Evolutionary conservation across 1,140 invertebrate genomes (phyloP), one percentile per base, ranked within the genome.

Genomic region (Drosophila athabasca): DNA sequence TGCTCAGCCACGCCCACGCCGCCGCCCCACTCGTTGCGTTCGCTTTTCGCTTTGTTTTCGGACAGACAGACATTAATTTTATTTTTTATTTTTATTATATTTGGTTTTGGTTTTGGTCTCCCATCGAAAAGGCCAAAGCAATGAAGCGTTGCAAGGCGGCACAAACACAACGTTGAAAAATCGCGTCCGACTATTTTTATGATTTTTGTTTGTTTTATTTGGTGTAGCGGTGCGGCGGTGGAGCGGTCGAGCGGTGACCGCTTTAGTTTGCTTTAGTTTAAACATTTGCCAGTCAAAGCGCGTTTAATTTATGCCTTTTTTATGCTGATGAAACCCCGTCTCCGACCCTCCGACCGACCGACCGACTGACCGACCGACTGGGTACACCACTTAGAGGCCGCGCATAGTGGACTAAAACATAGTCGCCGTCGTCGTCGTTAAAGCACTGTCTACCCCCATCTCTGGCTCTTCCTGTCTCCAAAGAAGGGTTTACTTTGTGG

Each of bases 91-190:
- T 75, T 82, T 82, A 69, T 78, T 75, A 64, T 66, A 66, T 84
- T 83, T 80, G 48, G 64, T 59, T 69, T 69, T 13, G 35, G 60
- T 71, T 62, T 61, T 61, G 54, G 17, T 48, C 35, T 13, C 35
- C 35, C 35, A 39, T 39, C 35, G 35, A 13, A 39, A 39, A 39
- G 60, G 35, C 57, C 35, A 39, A 22, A 31, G 80, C 81, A 84
- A 84, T 84, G 81, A 84, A 84, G 81, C 81, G 81, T 85, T 85
- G 73, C 81, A 84, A 79, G 81, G 80, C 80, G 79, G 77, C 78
- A 51, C 29, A 51, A 7, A 2, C 31, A 39, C 70, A 71, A 70
- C 79, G 79, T 83, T 83, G 54, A 78, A 83, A 83, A 78, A 83
- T 84, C 71, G 80, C 60, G 60, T 57, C 72, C 51, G 60, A 85